Conservation (phyloP, 1,140 invertebrate genomes). For the Meloidogyne exigua region DNA sequence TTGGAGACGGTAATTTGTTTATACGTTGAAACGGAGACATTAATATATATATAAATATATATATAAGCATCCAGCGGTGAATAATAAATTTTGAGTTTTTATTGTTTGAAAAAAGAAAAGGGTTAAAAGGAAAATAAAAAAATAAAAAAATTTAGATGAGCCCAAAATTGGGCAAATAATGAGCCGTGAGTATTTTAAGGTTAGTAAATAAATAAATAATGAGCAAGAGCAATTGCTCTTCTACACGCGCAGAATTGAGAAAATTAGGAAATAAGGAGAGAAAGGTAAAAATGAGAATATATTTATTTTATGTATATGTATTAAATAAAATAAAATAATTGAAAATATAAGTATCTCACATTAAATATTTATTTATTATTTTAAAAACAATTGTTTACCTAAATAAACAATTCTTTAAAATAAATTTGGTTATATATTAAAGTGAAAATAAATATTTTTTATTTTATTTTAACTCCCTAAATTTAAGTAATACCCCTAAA, state of each 20-base stretch:
- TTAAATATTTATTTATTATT: no score
- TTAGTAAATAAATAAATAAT: background rate
- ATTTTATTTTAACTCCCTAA: no score
- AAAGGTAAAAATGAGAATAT: background rate
- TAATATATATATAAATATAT: no score
- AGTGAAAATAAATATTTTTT: no score
- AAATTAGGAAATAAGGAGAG: background rate
- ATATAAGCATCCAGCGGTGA: background rate
- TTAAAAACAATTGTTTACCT: no score
- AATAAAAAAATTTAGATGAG: background rate
- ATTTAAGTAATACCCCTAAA: no score
- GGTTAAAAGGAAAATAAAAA: background rate
- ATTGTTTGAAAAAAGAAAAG: conserved; percentile 5
- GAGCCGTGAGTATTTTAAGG: background rate
- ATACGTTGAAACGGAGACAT: conserved; percentile 1
- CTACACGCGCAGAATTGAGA: background rate
- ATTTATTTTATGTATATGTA: no score
- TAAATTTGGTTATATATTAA: no score
- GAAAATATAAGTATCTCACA: background rate
- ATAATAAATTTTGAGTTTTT: conserved; percentile 5
- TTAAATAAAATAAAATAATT: background rate
- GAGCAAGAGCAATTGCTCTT: background rate
- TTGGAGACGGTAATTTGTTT: background rate
- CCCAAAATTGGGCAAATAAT: conserved; percentile 4
- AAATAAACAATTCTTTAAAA: no score